A percentile compares a stretch with the other conserved stretches of the same genome.
phyloP scores from a whole-genome alignment of 35 echinoderm and acorn worm genomes.

The Stichopus chloronotus region DNA sequence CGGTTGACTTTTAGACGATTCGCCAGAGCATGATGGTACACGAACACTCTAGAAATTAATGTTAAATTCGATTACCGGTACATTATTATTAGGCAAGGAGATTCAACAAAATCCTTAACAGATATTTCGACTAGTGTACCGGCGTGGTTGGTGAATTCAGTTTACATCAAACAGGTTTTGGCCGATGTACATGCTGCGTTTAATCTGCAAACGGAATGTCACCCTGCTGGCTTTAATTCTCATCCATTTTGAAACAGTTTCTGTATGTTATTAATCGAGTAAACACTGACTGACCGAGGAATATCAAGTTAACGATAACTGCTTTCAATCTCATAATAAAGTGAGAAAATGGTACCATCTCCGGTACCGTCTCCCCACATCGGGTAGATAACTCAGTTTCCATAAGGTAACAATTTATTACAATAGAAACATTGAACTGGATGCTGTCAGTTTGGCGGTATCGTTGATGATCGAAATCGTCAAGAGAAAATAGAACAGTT shows the following conservation, averaged over 20 bases:
- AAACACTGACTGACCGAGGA: neutral
- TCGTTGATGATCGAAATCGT: no score
- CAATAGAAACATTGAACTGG: no score
- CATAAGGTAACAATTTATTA: no score
- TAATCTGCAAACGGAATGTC: conserved; percentile 35
- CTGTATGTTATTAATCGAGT: conserved; percentile 14
- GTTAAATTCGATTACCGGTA: neutral
- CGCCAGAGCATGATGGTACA: neutral
- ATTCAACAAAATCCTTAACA: neutral
- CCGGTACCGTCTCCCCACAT: no score
- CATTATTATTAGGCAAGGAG: neutral
- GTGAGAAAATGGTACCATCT: no score
- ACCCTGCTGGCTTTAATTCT: neutral
- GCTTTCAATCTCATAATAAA: no score
- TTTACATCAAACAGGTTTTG: neutral
- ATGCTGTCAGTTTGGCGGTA: no score
- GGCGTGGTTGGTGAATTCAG: no score
- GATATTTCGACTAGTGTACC: neutral
- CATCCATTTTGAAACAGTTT: conserved; percentile 36
- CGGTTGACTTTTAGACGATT: neutral
- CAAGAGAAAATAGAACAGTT: no score
- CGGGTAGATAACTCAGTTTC: no score
- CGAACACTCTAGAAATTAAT: neutral
- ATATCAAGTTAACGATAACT: neutral
- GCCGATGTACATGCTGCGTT: neutral